Base-by-base conservation (phyloP, 2,888 invertebrate species). In the Oxyscelio sp. region DNA sequence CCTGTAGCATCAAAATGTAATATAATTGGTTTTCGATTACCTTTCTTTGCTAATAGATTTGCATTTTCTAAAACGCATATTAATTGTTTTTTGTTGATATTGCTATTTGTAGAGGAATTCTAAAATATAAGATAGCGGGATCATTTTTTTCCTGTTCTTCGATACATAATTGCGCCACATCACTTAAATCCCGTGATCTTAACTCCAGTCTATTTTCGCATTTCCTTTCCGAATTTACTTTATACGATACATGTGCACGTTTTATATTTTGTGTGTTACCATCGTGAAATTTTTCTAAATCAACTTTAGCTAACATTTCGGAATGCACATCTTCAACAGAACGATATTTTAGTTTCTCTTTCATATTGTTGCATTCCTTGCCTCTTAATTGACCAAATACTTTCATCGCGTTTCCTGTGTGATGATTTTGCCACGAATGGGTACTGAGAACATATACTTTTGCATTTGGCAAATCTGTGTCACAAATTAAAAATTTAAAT, bases 131-230 rank as follows among this genome's bases (percentile, higher is more conserved):
- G 1, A 79, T n/a, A 22, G 63, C 65, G 4, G 71, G 79, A 63
- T 82, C 68, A 19, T 9, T 15, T 52, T 50, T 59, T n/a, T 31
- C 19, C 9, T 54, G 31, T 27, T 84, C 71, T 0, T 48, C 11
- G 0, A 79, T 13, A 21, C 70, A 75, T 8, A 84, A 19, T 38
- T 80, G 59, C 9, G 9, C 17, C 0, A 84, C 0, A 65, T 85
- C 83, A n/a, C 61, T 43, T 24, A 89, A 50, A 85, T 90, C 88
- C 8, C 15, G n/a, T 9, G 75, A 83, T 19, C 34, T 27, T 21
- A 83, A 34, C 9, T 22, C 4, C 5, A 63, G 9, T 34, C 83
- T 61, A 3, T 38, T 21, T 52, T 66, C 52, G 17, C 15, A 21
- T 34, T 31, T 38, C 0, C 43, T 1, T 61, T 86, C 83, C 0